Conservation (phyloP, 92 coral and sea anemone genomes). For the Paramuricea clavata region DNA sequence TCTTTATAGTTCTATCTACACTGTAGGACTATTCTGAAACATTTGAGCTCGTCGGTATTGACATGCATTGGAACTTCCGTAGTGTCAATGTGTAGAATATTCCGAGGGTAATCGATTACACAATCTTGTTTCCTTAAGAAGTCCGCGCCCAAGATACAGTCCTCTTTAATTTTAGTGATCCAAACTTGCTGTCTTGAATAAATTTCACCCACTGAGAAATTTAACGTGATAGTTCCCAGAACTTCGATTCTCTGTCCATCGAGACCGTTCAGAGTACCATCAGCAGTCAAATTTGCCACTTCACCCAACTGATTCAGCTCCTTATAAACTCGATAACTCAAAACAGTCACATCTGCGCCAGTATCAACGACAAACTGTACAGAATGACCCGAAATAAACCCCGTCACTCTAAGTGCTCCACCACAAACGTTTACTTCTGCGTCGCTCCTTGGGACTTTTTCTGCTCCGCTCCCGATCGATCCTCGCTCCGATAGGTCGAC, state of each 20-base stretch:
- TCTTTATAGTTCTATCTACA: slow-evolving; percentile 28
- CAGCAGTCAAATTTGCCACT: slow-evolving; percentile 20
- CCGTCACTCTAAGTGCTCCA: slow-evolving; percentile 28
- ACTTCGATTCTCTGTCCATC: slow-evolving; percentile 30
- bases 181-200: slow-evolving; percentile 47
- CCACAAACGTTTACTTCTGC: slow-evolving; percentile 33
- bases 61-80: slow-evolving; percentile 56
- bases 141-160: slow-evolving; percentile 66
- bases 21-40: slow-evolving; percentile 50
- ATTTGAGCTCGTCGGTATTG: neutral
- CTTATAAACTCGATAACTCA: slow-evolving; percentile 37
- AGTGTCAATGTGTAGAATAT: slow-evolving; percentile 31
- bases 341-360: slow-evolving; percentile 58
- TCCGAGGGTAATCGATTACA: slow-evolving; percentile 50
- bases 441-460: slow-evolving; percentile 25
- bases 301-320: neutral
- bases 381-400: slow-evolving; percentile 29
- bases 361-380: slow-evolving; percentile 53
- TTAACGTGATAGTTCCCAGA: neutral
- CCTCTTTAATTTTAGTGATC: slow-evolving; percentile 58
- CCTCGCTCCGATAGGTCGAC: slow-evolving; percentile 47
- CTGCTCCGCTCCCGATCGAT: slow-evolving; percentile 41
- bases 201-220: slow-evolving; percentile 50
- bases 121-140: slow-evolving; percentile 67
- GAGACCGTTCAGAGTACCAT: slow-evolving; percentile 37